Percentiles rank a stretch among this genome's conserved stretches.
phyloP scores from a whole-genome alignment of 2,888 invertebrate genomes.

The Calameuta idolon region DNA sequence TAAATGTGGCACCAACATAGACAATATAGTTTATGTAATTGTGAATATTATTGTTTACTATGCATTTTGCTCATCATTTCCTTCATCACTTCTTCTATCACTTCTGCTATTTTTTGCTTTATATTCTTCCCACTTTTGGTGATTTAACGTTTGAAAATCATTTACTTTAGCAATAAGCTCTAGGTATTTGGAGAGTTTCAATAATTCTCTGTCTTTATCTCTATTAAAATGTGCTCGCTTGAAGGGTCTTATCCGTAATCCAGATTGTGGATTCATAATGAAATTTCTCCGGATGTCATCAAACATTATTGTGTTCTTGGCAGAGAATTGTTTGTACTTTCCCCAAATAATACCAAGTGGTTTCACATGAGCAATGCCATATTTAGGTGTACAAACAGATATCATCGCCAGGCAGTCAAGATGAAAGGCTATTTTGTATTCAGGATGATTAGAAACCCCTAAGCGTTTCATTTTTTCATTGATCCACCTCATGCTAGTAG shows the following conservation, averaged over 20 bases:
- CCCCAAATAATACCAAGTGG: slow-evolving; percentile 98
- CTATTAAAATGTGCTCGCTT: slow-evolving; percentile 91
- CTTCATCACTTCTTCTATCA: slow-evolving; percentile 40
- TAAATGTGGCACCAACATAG: neutral
- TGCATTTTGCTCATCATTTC: slow-evolving; percentile 37
- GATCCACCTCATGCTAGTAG: slow-evolving; percentile 98
- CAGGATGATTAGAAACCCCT: slow-evolving; percentile 84
- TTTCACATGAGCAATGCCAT: slow-evolving; percentile 94
- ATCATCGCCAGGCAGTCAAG: slow-evolving; percentile 95
- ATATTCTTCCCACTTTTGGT: slow-evolving; percentile 92
- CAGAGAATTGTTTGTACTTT: slow-evolving; percentile 87
- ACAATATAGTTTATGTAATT: neutral
- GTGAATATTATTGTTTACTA: neutral
- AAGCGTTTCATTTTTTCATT: slow-evolving; percentile 96
- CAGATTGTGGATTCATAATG: slow-evolving; percentile 96
- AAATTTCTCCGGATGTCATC: slow-evolving; percentile 97
- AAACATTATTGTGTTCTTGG: slow-evolving; percentile 97
- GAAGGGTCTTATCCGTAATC: slow-evolving; percentile 90
- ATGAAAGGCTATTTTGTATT: slow-evolving; percentile 93
- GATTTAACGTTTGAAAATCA: slow-evolving; percentile 88
- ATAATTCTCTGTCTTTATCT: slow-evolving; percentile 83
- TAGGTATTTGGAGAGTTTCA: slow-evolving; percentile 84
- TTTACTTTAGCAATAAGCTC: slow-evolving; percentile 83
- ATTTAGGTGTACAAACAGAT: slow-evolving; percentile 89
- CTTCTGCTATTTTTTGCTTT: slow-evolving; percentile 67